Evolutionary conservation across 2,888 invertebrate species (phyloP), one percentile per base, ranked within the genome.

Genomic region (Orgyia antiqua): DNA sequence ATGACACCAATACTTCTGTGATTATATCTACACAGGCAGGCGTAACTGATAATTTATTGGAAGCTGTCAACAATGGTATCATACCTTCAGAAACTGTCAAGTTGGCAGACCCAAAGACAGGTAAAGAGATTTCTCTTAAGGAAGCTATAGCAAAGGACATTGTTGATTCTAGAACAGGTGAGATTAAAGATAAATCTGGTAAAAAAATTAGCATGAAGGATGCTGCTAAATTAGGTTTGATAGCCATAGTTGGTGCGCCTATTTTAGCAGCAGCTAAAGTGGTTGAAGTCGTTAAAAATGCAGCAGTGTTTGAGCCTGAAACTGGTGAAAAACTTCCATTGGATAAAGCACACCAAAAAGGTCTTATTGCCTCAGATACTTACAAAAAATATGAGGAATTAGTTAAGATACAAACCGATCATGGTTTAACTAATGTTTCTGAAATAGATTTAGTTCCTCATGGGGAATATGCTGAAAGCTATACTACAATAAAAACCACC

Each of bases 71-170:
- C 39, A 90, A 92, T 53, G 94, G 94, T 24, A 84, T 91, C 32
- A 78, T 96, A 39, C 89, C 93, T 37, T 73, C 90, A 1, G 89
- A 90, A 42, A 76, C 88, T 1, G 88, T 95, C 0, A 88, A 89
- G 58, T 88, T 95, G 1, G 84, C 88, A 38, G 92, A 95, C 68
- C 93, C 94, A 1, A 73, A 77, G 33, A 89, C 91, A 0, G 92
- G 93, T 8, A 87, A 90, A 62, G 88, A 90, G 42, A 84, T 95
- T 23, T 86, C 89, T n/a, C 73, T 94, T 4, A 87, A 89, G 15
- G 94, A 96, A 66, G 98, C 98, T 1, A 87, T 97, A 19, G 70
- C 88, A 6, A 90, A 89, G 48, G 93, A 94, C 27, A 88, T 95
- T 29, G 87, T 97, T 26, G 92, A 96, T 72, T 89, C 89, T 30